phyloP scores from a whole-genome alignment of 2,113 vertebrate species.

The Probosciger aterrimus region DNA sequence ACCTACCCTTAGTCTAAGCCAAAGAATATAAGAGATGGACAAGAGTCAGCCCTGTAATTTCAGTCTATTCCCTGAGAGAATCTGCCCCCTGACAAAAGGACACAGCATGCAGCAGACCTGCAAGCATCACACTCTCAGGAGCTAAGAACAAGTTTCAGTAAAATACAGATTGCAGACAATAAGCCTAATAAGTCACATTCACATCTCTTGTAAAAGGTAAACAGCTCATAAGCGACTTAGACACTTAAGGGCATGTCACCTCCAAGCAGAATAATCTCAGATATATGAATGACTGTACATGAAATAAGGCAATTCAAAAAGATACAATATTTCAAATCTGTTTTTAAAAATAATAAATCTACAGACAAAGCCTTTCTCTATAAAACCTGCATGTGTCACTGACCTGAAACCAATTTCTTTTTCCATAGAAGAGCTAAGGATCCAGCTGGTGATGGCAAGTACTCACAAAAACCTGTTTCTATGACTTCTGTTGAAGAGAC shows the following conservation, averaged over 20 bases:
- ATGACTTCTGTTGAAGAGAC: not conserved
- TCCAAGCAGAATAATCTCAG: not conserved
- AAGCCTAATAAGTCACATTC: not conserved
- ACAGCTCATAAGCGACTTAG: not conserved
- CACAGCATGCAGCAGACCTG: not conserved
- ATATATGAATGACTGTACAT: not conserved
- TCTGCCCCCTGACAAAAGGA: not conserved
- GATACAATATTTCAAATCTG: not conserved
- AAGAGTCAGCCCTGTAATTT: not conserved
- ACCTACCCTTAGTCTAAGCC: not conserved
- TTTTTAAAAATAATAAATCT: not conserved
- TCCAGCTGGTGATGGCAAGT: not conserved
- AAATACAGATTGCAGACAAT: not conserved
- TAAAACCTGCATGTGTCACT: not conserved
- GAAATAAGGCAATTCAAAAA: not conserved
- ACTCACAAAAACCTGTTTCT: not conserved
- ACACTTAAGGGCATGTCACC: not conserved
- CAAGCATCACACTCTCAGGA: not conserved
- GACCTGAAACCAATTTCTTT: not conserved
- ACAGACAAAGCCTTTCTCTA: not conserved
- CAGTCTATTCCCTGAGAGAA: not conserved
- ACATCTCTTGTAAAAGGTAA: not conserved
- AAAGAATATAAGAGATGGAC: not conserved
- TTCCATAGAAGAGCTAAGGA: not conserved
- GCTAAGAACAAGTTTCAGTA: not conserved